Percentiles rank a stretch among this genome's conserved stretches.
Evolutionary conservation across 2,888 invertebrate species (phyloP).

Genomic region (Nebria brevicollis): DNA sequence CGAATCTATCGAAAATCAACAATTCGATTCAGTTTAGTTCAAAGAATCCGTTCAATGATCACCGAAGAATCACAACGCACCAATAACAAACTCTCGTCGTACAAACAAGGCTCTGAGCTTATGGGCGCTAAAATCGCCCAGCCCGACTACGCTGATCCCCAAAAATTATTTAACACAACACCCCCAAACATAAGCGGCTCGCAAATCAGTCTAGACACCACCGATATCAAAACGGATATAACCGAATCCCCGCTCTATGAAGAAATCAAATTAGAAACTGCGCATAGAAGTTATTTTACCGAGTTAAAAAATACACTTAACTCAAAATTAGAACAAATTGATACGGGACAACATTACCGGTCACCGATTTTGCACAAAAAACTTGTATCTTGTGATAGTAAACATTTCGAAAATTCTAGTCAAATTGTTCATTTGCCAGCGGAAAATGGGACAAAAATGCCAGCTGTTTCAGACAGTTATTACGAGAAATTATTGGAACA

Average conservation of each 20-base stretch:
- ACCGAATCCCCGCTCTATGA: conserved; percentile 46
- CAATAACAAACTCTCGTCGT: conserved; percentile 66
- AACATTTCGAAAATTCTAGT: conserved; percentile 72
- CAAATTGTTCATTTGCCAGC: conserved; percentile 64
- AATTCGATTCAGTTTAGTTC: conserved; percentile 69
- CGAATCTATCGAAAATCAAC: conserved; percentile 78
- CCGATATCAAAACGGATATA: conserved; percentile 50
- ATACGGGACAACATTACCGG: conserved; percentile 34
- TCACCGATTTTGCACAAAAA: conserved; percentile 32
- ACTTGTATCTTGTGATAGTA: conserved; percentile 62
- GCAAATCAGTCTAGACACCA: conserved; percentile 48
- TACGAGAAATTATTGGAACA: conserved; percentile 42
- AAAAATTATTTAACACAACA: conserved; percentile 66
- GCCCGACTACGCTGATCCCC: conserved; percentile 86
- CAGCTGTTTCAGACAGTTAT: conserved; percentile 4
- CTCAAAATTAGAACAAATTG: conserved; percentile 29
- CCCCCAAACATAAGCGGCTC: conserved; percentile 51
- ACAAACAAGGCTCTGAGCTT: conserved; percentile 83
- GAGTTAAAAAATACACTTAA: conserved; percentile 73
- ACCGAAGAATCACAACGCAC: conserved; percentile 58
- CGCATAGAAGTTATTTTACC: conserved; percentile 74
- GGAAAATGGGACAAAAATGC: conserved; percentile 5
- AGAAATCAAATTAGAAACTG: conserved; percentile 48
- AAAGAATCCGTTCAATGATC: conserved; percentile 65
- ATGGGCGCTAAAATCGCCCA: conserved; percentile 89